phyloP scores from a whole-genome alignment of 2,113 vertebrate genomes.

The Parus major region DNA sequence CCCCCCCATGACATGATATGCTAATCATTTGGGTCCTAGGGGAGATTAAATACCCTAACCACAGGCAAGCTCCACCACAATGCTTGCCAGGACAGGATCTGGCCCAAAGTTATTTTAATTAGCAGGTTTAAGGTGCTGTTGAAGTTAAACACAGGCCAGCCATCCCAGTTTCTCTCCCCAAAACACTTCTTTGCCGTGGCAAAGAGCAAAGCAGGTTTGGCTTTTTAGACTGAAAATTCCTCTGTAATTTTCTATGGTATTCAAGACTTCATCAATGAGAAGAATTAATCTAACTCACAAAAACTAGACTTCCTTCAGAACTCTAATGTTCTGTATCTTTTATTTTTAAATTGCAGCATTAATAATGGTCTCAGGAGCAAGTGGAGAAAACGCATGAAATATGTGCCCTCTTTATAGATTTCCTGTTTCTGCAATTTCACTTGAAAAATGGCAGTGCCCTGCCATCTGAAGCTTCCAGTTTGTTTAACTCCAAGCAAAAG shows the following conservation, averaged over 20 bases:
- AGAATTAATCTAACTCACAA: slow-evolving; percentile 19
- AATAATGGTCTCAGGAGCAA: slow-evolving; percentile 43
- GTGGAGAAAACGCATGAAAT: slow-evolving; percentile 15
- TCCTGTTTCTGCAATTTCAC: slow-evolving; percentile 35
- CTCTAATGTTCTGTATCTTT: slow-evolving; percentile 32
- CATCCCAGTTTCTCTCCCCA: neutral
- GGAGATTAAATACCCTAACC: neutral
- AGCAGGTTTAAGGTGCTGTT: neutral
- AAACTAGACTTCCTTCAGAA: slow-evolving; percentile 9
- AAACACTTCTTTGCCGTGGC: neutral
- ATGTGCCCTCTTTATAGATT: slow-evolving; percentile 47
- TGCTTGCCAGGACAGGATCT: neutral
- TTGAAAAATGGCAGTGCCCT: slow-evolving; percentile 54
- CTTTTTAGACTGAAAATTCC: neutral
- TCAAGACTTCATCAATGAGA: neutral
- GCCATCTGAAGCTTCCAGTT: slow-evolving; percentile 35
- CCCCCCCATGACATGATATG: slow-evolving; percentile 40
- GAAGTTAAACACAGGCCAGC: neutral
- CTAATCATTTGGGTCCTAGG: slow-evolving; percentile 13
- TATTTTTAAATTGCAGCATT: slow-evolving; percentile 49
- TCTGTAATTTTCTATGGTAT: neutral
- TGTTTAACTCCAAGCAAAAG: slow-evolving; percentile 40
- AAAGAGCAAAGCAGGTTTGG: neutral
- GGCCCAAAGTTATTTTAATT: neutral
- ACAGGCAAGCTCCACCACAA: neutral